phyloP scores from a whole-genome alignment of 2,113 vertebrate genomes.

The Peromyscus californicus region DNA sequence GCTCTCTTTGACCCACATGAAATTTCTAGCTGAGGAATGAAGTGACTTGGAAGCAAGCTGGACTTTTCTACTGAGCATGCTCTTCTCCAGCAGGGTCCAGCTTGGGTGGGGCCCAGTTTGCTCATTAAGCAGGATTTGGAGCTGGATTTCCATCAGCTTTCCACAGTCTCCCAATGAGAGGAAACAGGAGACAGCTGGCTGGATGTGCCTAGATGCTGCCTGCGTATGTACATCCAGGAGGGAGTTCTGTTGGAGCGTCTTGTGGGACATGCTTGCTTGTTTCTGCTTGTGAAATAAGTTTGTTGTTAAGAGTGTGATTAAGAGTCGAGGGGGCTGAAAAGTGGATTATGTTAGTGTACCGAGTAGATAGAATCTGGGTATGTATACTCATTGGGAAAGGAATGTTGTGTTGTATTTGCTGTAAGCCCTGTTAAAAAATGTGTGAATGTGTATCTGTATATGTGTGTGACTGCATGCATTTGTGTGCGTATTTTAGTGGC shows the following conservation, averaged over 20 bases:
- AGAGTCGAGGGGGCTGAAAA: neutral
- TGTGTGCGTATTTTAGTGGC: neutral
- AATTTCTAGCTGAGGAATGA: slow-evolving; percentile 85
- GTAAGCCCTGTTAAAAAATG: neutral
- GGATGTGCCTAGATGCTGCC: slow-evolving; percentile 47
- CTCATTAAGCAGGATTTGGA: slow-evolving; percentile 82
- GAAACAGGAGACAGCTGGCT: slow-evolving; percentile 37
- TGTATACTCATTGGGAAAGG: neutral
- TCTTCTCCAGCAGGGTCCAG: slow-evolving; percentile 80
- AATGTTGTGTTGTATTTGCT: neutral
- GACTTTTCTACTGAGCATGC: slow-evolving; percentile 80
- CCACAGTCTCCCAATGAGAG: slow-evolving; percentile 46
- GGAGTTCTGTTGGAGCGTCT: slow-evolving; percentile 34
- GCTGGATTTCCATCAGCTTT: slow-evolving; percentile 79
- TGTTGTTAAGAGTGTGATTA: neutral
- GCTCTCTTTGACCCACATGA: slow-evolving; percentile 78
- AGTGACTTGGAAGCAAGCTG: slow-evolving; percentile 81
- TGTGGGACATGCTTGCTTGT: neutral
- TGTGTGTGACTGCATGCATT: neutral
- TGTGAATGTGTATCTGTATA: neutral
- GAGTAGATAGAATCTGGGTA: slow-evolving; percentile 38
- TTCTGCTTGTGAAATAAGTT: slow-evolving; percentile 55
- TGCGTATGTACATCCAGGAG: slow-evolving; percentile 24
- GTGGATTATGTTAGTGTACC: neutral
- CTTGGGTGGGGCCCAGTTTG: slow-evolving; percentile 86